Evolutionary conservation across 2,797 vertebrate genomes (phyloP), one percentile per base, ranked within the genome.

Genomic region (Novumbra hubbsi): DNA sequence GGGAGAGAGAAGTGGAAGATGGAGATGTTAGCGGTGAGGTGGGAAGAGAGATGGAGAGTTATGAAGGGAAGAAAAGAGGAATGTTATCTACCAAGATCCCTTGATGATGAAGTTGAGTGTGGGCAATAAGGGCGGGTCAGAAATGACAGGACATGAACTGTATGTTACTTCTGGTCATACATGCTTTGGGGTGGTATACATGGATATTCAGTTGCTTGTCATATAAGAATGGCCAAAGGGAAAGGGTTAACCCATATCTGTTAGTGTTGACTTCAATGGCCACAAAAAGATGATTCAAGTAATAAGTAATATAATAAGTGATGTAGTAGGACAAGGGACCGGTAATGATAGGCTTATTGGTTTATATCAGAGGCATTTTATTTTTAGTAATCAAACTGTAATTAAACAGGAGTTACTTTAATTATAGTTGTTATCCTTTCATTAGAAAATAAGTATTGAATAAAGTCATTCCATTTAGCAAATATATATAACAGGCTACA

Each of bases 101-200:
- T 83, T 81, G 85, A 88, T 88, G 81, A 83, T 86, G 81, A 74
- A 85, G 79, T 87, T 87, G 38, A 83, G 79, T 28, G 60, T 5
- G 62, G 28, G 71, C 79, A 82, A 50, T 79, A 70, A 73, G 67
- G 73, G 62, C 71, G 12, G 69, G 86, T 81, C 71, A 71, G 49
- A 73, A 48, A 79, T 76, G 80, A 82, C 83, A 49, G 73, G 81
- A 84, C 83, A 80, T 73, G 82, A 73, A 85, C 65, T 84, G 21
- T 9, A 21, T 65, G 15, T 14, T 64, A 65, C 64, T 60, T 75
- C 73, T 72, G 85, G 79, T 85, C 74, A 79, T 76, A 86, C 80
- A 55, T 83, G 83, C 90, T 38, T 84, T 82, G 80, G 89, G 83
- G 74, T n/a, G 81, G 84, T 88, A 90, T 88, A 70, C 89, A 85